Conservation (phyloP, 2,113 vertebrate genomes). For the Syngnathoides biaculeatus region DNA sequence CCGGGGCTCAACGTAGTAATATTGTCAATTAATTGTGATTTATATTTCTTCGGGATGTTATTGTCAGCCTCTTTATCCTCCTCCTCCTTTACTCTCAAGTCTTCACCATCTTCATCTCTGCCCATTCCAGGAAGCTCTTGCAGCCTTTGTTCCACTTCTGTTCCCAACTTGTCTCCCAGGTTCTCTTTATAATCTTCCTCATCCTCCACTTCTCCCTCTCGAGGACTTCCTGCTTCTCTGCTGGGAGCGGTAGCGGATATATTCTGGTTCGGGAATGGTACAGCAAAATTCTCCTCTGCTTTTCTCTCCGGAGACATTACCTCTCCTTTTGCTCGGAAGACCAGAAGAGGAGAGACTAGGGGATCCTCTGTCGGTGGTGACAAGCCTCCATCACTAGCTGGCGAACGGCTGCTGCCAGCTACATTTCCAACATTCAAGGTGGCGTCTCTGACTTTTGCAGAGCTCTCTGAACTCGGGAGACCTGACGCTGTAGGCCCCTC, state of each 20-base stretch:
- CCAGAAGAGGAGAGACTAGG: constrained; percentile 2
- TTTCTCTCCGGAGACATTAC: background rate
- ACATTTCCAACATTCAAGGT: constrained; percentile 5
- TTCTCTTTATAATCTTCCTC: constrained; percentile 8
- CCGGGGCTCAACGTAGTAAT: background rate
- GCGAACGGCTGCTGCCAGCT: background rate
- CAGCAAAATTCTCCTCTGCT: background rate
- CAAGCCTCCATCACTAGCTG: background rate
- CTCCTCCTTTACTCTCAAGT: background rate
- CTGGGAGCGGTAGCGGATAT: constrained; percentile 14
- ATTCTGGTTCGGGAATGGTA: background rate
- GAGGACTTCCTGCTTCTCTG: background rate
- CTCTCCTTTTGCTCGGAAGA: background rate
- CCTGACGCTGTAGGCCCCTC: constrained; percentile 23
- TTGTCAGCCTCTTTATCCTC: background rate
- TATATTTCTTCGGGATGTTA: background rate
- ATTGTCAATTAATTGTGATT: constrained; percentile 17
- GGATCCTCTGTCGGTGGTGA: background rate
- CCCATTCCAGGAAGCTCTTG: background rate
- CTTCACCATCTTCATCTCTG: constrained; percentile 12
- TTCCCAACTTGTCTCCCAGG: background rate
- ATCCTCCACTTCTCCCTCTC: background rate
- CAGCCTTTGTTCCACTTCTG: background rate
- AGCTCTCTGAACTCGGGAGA: constrained; percentile 1
- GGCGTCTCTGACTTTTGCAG: background rate